Base-by-base conservation (phyloP, 2,113 vertebrate genomes). In the Canis aureus region DNA sequence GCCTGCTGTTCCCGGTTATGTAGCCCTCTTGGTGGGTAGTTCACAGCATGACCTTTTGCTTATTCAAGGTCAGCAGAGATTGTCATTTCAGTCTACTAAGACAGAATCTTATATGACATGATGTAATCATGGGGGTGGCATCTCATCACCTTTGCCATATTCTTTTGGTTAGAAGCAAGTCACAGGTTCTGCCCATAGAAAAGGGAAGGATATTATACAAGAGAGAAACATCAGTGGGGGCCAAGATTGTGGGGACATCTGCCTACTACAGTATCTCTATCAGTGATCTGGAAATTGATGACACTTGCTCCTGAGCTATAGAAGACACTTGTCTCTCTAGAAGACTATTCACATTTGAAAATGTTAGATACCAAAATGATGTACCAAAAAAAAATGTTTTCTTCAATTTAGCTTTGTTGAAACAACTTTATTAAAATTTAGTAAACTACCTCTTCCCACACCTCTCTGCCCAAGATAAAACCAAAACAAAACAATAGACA, bases 381-480 rank as follows among this genome's bases (percentile, higher is more conserved):
- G 10, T 27, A 80, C 22, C 80, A 32, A 79, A 85, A 89, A 93
- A 89, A 49, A 91, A 35, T 25, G 51, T 71, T 87, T 16, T 92
- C 53, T 22, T 84, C 29, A 81, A 8, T 49, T 95, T 83, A 93
- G 53, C 67, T 88, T 91, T 91, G 51, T 59, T 69, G 53, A 82
- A 93, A 76, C 10, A 89, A 38, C 51, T 79, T 90, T 22, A 32
- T 81, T 78, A 71, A 91, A 82, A 69, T 83, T 97, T 82, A n/a
- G 11, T 96, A 59, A 97, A 60, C 60, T 79, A 16, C 8, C 38
- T 82, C 66, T 96, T 76, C 19, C 10, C 4, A 55, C 0, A 49
- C 15, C 76, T 94, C 23, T 94, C 15, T 88, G 67, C 69, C 49
- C 57, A 62, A 51, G 53, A 84, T 86, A 57, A 94, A 82, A 51